A percentile compares a stretch with the other conserved stretches of the same genome.
Evolutionary conservation across 2,113 vertebrate species (phyloP).

Genomic region (Laterallus jamaicensis): DNA sequence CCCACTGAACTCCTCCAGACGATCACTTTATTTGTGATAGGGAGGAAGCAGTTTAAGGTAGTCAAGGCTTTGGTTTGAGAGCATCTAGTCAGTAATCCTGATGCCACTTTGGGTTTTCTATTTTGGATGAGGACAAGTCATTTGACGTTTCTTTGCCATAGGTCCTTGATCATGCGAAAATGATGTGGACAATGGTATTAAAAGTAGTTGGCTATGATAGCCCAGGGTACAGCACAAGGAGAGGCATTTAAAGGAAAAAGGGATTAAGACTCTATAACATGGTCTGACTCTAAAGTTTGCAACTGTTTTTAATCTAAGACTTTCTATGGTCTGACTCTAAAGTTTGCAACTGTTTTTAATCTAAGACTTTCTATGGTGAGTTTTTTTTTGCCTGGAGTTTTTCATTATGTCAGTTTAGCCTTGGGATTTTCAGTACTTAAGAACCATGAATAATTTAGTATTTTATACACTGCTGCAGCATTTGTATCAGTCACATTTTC

Average conservation of each 20-base stretch:
- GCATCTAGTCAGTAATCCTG: not conserved
- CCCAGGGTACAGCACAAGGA: not conserved
- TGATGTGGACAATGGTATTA: not conserved
- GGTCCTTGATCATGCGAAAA: not conserved
- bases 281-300: not conserved
- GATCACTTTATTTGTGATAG: accelerated
- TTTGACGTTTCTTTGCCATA: not conserved
- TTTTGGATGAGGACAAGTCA: not conserved
- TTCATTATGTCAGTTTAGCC: not conserved
- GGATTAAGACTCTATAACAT: not conserved
- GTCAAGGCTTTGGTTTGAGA: not conserved
- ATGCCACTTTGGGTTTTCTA: not conserved
- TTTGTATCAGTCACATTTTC: slow-evolving; percentile 18
- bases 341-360: slow-evolving; percentile 17
- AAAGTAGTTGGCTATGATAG: not conserved
- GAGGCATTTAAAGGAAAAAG: not conserved
- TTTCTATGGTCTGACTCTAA: not conserved
- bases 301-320: slow-evolving; percentile 5
- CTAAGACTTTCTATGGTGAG: not conserved
- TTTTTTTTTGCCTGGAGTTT: not conserved
- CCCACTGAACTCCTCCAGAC: not conserved
- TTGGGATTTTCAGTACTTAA: slow-evolving; percentile 19
- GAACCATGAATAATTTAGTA: slow-evolving; percentile 27
- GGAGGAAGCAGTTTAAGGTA: not conserved
- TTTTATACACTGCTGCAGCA: slow-evolving; percentile 32